Base-by-base conservation (phyloP, 1,140 invertebrate genomes). In the Cyclina sinensis region DNA sequence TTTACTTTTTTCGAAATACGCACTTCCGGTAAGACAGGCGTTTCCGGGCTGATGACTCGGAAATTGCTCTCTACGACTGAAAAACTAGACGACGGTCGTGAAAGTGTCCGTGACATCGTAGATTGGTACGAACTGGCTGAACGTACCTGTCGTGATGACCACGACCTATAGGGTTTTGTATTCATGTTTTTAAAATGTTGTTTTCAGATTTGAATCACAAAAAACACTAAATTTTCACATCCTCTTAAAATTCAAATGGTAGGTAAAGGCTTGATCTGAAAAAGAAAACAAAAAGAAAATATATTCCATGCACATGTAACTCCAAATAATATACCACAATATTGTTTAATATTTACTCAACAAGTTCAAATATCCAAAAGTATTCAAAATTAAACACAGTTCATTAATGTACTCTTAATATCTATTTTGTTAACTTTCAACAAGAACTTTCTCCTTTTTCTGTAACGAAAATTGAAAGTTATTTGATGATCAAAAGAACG, bases 61-160 rank as follows among this genome's bases (percentile, higher is more conserved):
- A 87, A 87, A 57, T 87, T 87, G 24, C 85, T 70, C 46, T 87
- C 85, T 21, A 87, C 85, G 11, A 65, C 32, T 18, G 85, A 87
- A 37, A 30, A 79, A n/a, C 74, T 27, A 39, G 85, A 87, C 9
- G 85, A 87, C 11, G 85, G 76, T 54, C 85, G 48, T 32, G 83
- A 84, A 2, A 32, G 24, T 18, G 57, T 54, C 35, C 73, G 24
- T 37, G 74, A 51, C 24, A 24, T 3, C 18, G 43, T 12, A 35
- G 76, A 79, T 37, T 48, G 18, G 14, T 32, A 79, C 35, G 76
- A 57, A 27, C 79, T 3, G 12, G 30, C 18, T 12, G 79, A 81
- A 35, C 82, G 35, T 14, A 39, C 46, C 0, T 65, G 35, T 9
- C 82, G 65, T 24, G 68, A 74, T 14, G 68, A 46, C 65, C 39